Conservation (phyloP, 2,888 invertebrate genomes). For the Aphodius sticticus region DNA sequence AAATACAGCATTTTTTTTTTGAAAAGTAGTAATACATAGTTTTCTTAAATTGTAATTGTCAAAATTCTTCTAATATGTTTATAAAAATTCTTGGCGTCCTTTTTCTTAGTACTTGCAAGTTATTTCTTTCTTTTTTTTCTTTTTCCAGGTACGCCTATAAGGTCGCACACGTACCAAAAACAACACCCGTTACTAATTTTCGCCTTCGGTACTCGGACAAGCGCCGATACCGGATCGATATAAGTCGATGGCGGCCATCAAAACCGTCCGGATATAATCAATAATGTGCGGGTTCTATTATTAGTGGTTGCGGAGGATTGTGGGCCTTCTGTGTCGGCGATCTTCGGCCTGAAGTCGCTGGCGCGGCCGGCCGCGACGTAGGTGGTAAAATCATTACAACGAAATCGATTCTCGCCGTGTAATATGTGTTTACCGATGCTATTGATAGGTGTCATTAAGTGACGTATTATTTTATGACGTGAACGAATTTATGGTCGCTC, state of each 20-base stretch:
- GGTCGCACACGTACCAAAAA: neutral
- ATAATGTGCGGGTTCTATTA: slow-evolving; percentile 31
- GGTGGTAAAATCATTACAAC: slow-evolving; percentile 32
- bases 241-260: slow-evolving; percentile 18
- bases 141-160: too few species aligned
- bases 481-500: neutral
- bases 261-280: slow-evolving; percentile 30
- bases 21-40: too few species aligned
- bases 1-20: too few species aligned
- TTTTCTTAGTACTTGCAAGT: too few species aligned
- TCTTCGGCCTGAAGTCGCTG: neutral
- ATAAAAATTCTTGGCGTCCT: too few species aligned
- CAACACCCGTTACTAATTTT: neutral
- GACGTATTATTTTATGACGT: slow-evolving; percentile 4
- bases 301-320: slow-evolving; percentile 5
- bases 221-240: slow-evolving; percentile 6
- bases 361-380: slow-evolving; percentile 26
- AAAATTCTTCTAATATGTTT: too few species aligned
- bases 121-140: too few species aligned
- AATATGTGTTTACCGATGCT: slow-evolving; percentile 34
- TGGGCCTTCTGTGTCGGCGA: neutral
- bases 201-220: neutral
- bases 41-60: too few species aligned
- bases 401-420: slow-evolving; percentile 31
- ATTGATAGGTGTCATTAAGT: slow-evolving; percentile 29